A percentile compares a stretch with the other conserved stretches of the same genome.
Conservation (phyloP, 2,113 vertebrate genomes). For the Acinonyx jubatus region DNA sequence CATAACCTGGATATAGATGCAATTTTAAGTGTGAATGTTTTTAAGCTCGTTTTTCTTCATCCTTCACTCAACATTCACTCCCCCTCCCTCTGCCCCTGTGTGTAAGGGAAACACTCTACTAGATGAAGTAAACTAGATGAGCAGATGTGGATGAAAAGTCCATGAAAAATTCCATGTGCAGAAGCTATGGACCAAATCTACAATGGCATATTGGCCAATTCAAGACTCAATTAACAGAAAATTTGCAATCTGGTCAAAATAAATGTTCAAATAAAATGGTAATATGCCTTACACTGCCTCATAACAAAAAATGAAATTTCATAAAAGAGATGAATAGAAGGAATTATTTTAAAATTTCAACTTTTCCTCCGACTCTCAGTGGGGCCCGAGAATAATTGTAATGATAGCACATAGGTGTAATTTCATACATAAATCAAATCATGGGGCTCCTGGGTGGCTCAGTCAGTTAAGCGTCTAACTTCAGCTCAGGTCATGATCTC, state of each 20-base stretch:
- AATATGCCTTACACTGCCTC: constrained; percentile 15
- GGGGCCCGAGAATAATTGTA: not conserved
- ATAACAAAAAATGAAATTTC: constrained; percentile 31
- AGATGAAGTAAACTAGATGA: constrained; percentile 72
- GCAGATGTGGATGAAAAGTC: constrained; percentile 78
- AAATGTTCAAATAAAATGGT: constrained; percentile 60
- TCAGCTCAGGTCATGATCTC: no score
- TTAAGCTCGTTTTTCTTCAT: not conserved
- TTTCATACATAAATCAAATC: not conserved
- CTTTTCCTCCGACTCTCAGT: not conserved
- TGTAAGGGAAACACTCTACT: constrained; percentile 54
- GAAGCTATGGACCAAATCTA: constrained; percentile 64
- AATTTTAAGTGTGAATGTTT: constrained; percentile 40
- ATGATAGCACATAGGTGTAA: not conserved
- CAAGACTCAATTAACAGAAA: constrained; percentile 73
- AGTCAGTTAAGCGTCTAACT: no score
- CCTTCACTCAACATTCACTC: not conserved
- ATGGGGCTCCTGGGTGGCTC: no score
- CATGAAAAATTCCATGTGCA: constrained; percentile 66
- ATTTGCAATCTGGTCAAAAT: constrained; percentile 78
- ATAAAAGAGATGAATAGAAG: not conserved
- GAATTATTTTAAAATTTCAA: constrained; percentile 35
- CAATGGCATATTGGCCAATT: constrained; percentile 64
- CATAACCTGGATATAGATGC: constrained; percentile 40
- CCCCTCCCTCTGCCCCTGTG: not conserved